Evolutionary conservation across 2,113 vertebrate species (phyloP), one percentile per base, ranked within the genome.

Genomic region (Nicator chloris): DNA sequence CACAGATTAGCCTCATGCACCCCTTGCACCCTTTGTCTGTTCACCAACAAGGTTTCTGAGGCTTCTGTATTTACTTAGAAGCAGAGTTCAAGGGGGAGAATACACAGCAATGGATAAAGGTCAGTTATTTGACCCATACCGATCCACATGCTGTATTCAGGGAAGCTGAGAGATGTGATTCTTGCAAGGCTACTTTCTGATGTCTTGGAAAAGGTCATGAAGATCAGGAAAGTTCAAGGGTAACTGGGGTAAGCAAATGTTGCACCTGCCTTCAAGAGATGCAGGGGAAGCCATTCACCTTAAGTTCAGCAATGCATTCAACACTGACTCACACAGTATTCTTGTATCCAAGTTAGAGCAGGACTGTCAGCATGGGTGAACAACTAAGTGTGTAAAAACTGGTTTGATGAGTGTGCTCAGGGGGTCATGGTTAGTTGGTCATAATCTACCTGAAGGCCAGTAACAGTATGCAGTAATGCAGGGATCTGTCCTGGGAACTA

Each of bases 361-460:
- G 0, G 0, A 30, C 39, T 33, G 18, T 37, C 31, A 65, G 64
- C 2, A 2, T 65, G 15, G 7, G 6, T 66, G n/a, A 81, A 28
- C 6, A 77, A 21, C 4, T 61, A 22, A 6, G 20, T 15, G 6
- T 11, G 10, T 37, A 53, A 89, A 86, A 73, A 23, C 9, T 51
- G 7, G 2, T 47, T 65, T 18, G 2, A 22, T 78, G 18, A 40
- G 20, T 65, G 6, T 37, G 6, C 9, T 64, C 28, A 64, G 19
- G 13, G 5, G 4, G 6, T 61, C 11, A 31, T 31, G n/a, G 7
- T 50, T 79, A 50, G 19, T 50, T 33, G 19, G 3, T 69, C 33
- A 31, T 42, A 50, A 69, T 37, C 37, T 53, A 26, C 42, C 21
- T 54, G 16, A 18, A 88, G 71, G 11, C 12, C 6, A n/a, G 9